Conservation (phyloP, 2,888 invertebrate species). For the Amblyjoppa fuscipennis region DNA sequence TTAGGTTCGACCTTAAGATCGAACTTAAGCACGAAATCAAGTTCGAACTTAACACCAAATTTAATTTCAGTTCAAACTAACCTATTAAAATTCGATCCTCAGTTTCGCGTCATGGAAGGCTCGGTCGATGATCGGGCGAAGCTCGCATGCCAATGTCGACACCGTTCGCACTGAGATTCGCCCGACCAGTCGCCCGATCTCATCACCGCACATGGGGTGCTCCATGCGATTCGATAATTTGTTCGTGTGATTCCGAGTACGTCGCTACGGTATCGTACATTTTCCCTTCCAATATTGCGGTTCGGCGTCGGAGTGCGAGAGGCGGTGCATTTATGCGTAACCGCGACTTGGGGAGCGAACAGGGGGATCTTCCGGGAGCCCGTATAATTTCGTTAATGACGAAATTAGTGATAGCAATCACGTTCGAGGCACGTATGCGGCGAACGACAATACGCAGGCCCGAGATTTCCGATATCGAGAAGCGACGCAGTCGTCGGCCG, state of each 20-base stretch:
- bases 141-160: not conserved
- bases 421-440: constrained; percentile 58
- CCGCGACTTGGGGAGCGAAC: constrained; percentile 33
- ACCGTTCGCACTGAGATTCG: not conserved
- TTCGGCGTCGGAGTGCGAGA: not conserved
- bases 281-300: constrained; percentile 8
- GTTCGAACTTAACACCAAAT: too few species aligned
- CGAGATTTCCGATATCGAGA: constrained; percentile 37
- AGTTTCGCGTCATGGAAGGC: too few species aligned
- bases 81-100: too few species aligned
- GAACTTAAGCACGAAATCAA: too few species aligned
- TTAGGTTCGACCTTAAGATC: too few species aligned
- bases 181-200: not conserved
- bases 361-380: constrained; percentile 35
- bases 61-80: too few species aligned
- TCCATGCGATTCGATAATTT: not conserved
- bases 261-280: constrained; percentile 3
- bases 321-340: constrained; percentile 27
- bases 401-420: constrained; percentile 66
- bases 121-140: not conserved
- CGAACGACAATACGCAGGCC: constrained; percentile 20
- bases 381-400: constrained; percentile 66
- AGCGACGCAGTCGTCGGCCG: not conserved
- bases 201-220: not conserved
- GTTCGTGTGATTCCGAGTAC: not conserved